Evolutionary conservation across 92 coral and sea anemone species (phyloP), one percentile per base, ranked within the genome.

Genomic region (Metridium senile): DNA sequence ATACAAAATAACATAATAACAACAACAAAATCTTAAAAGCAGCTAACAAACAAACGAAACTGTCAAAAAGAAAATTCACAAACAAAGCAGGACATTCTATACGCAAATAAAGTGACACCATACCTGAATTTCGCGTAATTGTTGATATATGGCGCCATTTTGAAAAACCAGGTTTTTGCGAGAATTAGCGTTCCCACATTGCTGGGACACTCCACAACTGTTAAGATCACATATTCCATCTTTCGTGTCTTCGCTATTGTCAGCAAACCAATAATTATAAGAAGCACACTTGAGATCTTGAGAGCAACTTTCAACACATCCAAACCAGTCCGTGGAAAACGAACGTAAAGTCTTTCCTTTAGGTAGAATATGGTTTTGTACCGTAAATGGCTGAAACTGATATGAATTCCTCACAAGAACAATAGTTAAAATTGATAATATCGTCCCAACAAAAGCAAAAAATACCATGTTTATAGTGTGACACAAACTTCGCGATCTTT

Each of bases 241-340:
- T 30, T 29, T 1, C 1, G 39, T 1, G 1, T 9, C 21, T 23
- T 59, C 31, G 65, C 26, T 59, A 6, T 13, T 19, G 45, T 18
- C 20, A 39, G n/a, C 11, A 63, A 63, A 63, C 69, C 69, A 63
- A 30, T 63, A 63, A 63, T 63, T 63, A 30, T 63, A 63, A 3
- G 69, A 63, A 0, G 20, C 27, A 31, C 69, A 63, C 45, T 28
- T 63, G 39, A 7, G 11, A 63, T 63, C 43, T 63, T 63, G 39
- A 13, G 3, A 23, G 22, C 69, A 63, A 39, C 65, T 63, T 21
- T 63, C 69, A 18, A 63, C 18, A n/a, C 69, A 63, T 1, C 69
- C 69, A 63, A 21, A 63, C 69, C 69, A 63, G 28, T 63, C 69
- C 8, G 35, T 63, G 10, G 69, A 28, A 1, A 29, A 10, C 30